phyloP scores from a whole-genome alignment of 1,140 invertebrate genomes.

The Andricus grossulariae region DNA sequence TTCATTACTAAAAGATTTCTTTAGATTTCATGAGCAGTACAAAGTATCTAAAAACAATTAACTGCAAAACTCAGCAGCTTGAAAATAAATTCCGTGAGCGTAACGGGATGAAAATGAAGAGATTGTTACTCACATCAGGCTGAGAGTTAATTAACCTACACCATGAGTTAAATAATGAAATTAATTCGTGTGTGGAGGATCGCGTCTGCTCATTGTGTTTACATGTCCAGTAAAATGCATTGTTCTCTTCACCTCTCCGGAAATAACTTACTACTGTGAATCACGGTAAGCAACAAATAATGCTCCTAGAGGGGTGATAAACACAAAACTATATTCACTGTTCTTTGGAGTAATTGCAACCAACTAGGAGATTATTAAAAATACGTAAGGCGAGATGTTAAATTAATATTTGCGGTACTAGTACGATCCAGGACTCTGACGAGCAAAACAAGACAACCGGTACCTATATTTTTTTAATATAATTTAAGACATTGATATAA shows the following conservation, averaged over 20 bases:
- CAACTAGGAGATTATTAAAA: conserved; percentile 8
- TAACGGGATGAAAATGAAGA: conserved; percentile 25
- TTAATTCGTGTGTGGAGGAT: conserved; percentile 11
- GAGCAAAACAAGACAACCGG: too few species aligned
- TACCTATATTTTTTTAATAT: too few species aligned
- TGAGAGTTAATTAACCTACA: conserved; percentile 50
- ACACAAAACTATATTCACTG: conserved; percentile 1
- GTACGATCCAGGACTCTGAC: too few species aligned
- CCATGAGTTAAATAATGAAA: conserved; percentile 46
- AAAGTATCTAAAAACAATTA: too few species aligned
- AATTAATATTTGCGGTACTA: too few species aligned
- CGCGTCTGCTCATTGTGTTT: conserved; percentile 5
- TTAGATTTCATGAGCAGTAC: too few species aligned
- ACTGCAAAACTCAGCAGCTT: background rate
- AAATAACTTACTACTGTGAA: conserved; percentile 14
- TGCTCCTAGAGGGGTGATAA: conserved; percentile 1
- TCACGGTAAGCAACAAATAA: conserved; percentile 21
- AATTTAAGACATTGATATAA: too few species aligned
- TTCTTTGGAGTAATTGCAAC: background rate
- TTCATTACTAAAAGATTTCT: too few species aligned
- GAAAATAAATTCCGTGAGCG: conserved; percentile 39
- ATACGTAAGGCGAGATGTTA: background rate
- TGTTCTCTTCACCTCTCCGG: background rate
- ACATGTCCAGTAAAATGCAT: conserved; percentile 14
- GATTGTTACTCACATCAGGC: background rate